These are phyloP conservation scores for Eremophila alpestris DNA, from an alignment of 2,797 vertebrate species.

Conservation along the genomic window DNA sequence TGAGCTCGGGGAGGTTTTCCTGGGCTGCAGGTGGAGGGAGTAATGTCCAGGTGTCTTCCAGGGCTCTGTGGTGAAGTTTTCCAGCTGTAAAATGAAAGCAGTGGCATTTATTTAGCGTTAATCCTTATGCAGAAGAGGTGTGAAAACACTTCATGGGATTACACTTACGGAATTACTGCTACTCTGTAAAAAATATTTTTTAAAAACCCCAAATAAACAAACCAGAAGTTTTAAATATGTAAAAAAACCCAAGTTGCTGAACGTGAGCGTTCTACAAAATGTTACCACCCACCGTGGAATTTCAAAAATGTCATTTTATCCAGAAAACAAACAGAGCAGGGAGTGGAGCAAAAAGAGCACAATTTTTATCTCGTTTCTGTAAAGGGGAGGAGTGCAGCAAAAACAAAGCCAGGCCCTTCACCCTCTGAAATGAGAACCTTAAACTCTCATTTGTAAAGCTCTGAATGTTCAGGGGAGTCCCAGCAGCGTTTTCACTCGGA, in stretches of 20 bases:
- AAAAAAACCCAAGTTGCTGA: neutral
- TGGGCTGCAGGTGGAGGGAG: neutral
- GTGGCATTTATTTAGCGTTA: neutral
- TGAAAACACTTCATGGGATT: neutral
- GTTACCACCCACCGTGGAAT: neutral
- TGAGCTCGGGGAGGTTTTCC: neutral
- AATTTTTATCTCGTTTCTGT: neutral
- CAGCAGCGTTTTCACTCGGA: neutral
- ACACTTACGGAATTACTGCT: too few relatives aligned
- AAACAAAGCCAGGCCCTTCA: neutral
- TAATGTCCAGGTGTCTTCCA: neutral
- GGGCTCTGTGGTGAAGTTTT: neutral
- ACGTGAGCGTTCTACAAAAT: neutral
- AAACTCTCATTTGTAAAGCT: neutral
- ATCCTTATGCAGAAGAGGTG: neutral
- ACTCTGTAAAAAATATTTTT: neutral
- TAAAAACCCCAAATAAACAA: too few relatives aligned
- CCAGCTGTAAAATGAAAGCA: neutral
- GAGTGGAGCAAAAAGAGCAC: neutral
- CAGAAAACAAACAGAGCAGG: slow-evolving; percentile 9
- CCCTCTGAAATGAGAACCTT: neutral
- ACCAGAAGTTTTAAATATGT: neutral
- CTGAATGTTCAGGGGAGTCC: neutral
- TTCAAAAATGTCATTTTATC: slow-evolving; percentile 15
- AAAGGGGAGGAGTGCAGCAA: neutral